phyloP scores from a whole-genome alignment of 2,113 vertebrate genomes.

The Nycticorax nycticorax region DNA sequence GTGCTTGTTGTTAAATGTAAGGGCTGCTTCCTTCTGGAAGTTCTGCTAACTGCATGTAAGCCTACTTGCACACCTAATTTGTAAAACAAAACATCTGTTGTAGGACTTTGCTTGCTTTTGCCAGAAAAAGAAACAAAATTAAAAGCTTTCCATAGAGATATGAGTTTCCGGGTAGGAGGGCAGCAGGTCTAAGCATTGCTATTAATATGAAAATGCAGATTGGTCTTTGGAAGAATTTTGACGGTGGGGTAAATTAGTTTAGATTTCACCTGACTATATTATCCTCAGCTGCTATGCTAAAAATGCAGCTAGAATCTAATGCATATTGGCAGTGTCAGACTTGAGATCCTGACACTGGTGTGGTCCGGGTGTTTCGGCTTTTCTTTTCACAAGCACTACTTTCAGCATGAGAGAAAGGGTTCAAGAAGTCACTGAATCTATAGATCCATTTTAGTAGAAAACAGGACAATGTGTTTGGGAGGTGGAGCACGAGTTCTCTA shows the following conservation, averaged over 20 bases:
- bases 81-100: not conserved
- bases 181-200: not conserved
- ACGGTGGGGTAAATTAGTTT: slow-evolving; percentile 55
- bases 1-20: not conserved
- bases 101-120: not conserved
- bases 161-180: slow-evolving; percentile 16
- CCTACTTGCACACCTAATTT: not conserved
- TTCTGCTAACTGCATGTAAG: slow-evolving; percentile 30
- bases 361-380: not conserved
- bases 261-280: slow-evolving; percentile 60
- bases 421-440: slow-evolving; percentile 33
- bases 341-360: slow-evolving; percentile 4
- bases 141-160: slow-evolving; percentile 19
- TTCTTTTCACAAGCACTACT: not conserved
- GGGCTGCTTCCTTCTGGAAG: not conserved
- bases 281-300: slow-evolving; percentile 35
- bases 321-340: not conserved
- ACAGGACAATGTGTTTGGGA: not conserved
- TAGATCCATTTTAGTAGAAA: not conserved
- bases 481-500: not conserved
- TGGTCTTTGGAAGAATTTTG: slow-evolving; percentile 53
- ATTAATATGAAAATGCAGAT: slow-evolving; percentile 25
- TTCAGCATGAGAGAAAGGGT: not conserved
- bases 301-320: slow-evolving; percentile 34
- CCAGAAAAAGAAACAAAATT: not conserved